Evolutionary conservation across 2,888 invertebrate genomes (phyloP).

Genomic region (Erebia aethiops): DNA sequence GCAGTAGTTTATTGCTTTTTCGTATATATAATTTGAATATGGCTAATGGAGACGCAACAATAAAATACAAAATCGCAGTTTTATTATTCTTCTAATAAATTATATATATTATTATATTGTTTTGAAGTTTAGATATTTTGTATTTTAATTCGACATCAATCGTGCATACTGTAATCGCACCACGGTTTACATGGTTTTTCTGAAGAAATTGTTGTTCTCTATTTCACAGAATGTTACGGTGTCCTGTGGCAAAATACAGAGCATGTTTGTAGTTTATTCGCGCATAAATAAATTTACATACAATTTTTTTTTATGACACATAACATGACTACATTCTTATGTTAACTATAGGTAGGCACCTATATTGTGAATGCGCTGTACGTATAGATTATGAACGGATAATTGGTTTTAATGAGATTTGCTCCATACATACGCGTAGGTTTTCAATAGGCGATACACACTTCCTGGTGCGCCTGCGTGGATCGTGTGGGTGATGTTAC

Average conservation of each 20-base stretch:
- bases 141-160: too few relatives aligned
- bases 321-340: background rate
- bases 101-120: background rate
- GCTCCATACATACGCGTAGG: constrained; percentile 40
- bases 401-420: constrained; percentile 44
- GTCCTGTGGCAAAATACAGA: background rate
- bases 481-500: constrained; percentile 39
- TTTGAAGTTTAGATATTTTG: background rate
- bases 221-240: background rate
- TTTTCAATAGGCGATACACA: constrained; percentile 37
- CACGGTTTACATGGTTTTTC: too few relatives aligned
- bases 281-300: background rate
- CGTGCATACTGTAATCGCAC: too few relatives aligned
- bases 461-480: constrained; percentile 42
- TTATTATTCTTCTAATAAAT: background rate
- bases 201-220: too few relatives aligned
- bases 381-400: constrained; percentile 34
- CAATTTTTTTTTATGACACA: background rate
- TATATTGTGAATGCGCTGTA: constrained; percentile 1
- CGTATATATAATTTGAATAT: constrained; percentile 1
- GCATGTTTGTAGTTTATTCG: background rate
- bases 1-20: constrained; percentile 13
- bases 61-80: constrained; percentile 3
- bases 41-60: constrained; percentile 3
- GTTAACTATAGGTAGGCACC: background rate